Evolutionary conservation across 2,113 vertebrate species (phyloP).

Genomic region (Leptocoma aspasia): DNA sequence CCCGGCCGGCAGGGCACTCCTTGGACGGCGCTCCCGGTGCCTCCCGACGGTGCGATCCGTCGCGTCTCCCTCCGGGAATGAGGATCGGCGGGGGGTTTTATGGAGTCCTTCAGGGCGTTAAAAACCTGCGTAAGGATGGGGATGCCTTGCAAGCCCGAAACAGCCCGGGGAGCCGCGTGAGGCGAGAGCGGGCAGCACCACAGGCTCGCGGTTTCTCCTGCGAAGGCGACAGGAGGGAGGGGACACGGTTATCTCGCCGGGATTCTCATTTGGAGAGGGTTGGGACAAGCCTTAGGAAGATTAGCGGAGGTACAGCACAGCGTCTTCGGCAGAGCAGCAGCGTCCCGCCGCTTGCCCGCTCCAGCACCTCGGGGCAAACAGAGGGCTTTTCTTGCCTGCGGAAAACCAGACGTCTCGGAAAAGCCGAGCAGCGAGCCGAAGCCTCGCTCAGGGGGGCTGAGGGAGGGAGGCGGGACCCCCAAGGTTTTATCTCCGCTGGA

Average conservation of each 20-base stretch:
- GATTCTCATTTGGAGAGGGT: neutral
- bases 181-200: neutral
- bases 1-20: neutral
- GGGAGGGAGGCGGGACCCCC: no score
- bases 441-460: no score
- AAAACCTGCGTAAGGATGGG: neutral
- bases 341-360: neutral
- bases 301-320: neutral
- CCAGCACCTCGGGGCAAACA: neutral
- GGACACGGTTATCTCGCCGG: neutral
- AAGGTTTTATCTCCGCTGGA: neutral
- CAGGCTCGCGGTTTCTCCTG: neutral
- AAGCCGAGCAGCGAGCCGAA: neutral
- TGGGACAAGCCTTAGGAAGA: neutral
- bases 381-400: neutral
- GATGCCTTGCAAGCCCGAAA: neutral
- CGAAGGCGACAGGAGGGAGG: neutral
- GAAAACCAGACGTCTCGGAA: neutral
- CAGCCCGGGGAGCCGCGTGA: neutral
- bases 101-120: neutral
- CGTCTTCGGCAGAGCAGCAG: neutral
- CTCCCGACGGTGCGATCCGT: neutral
- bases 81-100: neutral
- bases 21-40: neutral
- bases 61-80: neutral